phyloP scores from a whole-genome alignment of 2,888 invertebrate genomes.

The Plutella xylostella region DNA sequence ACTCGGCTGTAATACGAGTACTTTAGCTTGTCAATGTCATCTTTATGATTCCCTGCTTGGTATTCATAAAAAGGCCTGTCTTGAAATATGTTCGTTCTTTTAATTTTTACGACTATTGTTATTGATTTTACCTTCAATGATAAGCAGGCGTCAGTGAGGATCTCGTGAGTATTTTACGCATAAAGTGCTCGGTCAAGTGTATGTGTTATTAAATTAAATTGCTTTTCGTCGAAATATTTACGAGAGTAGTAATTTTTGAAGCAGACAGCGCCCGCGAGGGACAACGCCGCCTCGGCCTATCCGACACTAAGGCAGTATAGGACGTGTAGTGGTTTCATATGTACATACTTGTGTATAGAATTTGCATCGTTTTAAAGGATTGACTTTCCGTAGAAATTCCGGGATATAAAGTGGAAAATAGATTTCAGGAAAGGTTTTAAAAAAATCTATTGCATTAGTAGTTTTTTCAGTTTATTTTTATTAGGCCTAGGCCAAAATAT shows the following conservation, averaged over 20 bases:
- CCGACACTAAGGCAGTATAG: no score
- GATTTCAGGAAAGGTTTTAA: no score
- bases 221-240: slow-evolving; percentile 56
- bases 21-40: slow-evolving; percentile 52
- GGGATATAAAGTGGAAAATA: no score
- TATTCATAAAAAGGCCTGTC: slow-evolving; percentile 29
- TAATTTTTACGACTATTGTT: background rate
- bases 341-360: no score
- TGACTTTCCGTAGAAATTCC: no score
- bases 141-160: background rate
- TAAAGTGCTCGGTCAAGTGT: slow-evolving; percentile 18
- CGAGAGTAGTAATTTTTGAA: slow-evolving; percentile 54
- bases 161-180: background rate
- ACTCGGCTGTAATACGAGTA: slow-evolving; percentile 47
- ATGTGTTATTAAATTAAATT: slow-evolving; percentile 53
- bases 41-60: slow-evolving; percentile 54
- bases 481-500: no score
- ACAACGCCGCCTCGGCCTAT: no score
- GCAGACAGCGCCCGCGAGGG: slow-evolving; percentile 36
- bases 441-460: no score
- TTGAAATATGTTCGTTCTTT: slow-evolving; percentile 10
- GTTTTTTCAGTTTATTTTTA: no score
- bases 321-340: no score
- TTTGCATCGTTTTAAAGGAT: no score
- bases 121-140: slow-evolving; percentile 5